phyloP scores from a whole-genome alignment of 1,140 invertebrate genomes.

The Drosophila murphyi region DNA sequence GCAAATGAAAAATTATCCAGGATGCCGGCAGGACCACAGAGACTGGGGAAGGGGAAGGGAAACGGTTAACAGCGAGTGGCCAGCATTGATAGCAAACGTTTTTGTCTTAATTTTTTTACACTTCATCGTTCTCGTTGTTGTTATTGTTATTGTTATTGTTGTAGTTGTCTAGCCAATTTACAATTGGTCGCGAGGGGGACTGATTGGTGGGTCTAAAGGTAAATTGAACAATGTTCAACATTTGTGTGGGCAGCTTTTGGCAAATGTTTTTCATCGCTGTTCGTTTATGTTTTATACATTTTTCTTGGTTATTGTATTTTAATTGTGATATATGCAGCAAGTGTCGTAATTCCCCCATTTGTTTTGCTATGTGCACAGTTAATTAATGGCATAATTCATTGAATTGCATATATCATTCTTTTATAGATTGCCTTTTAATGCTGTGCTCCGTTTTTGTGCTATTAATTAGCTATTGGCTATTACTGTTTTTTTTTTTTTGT shows the following conservation, averaged over 20 bases:
- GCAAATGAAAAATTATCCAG: constrained; percentile 78
- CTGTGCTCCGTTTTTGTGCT: constrained; percentile 13
- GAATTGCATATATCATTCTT: constrained; percentile 36
- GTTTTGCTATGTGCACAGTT: constrained; percentile 16
- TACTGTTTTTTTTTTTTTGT: background rate
- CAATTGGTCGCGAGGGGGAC: background rate
- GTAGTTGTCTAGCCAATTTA: constrained; percentile 62
- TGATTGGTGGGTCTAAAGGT: background rate
- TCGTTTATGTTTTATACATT: background rate
- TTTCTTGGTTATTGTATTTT: constrained; percentile 15
- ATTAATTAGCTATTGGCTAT: constrained; percentile 31
- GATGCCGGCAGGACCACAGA: background rate
- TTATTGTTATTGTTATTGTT: constrained; percentile 26
- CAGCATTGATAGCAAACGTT: constrained; percentile 69
- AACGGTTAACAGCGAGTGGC: constrained; percentile 47
- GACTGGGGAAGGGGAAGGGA: background rate
- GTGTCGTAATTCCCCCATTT: constrained; percentile 11
- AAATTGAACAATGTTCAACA: constrained; percentile 22
- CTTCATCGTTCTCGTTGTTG: background rate
- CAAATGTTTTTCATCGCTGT: constrained; percentile 25
- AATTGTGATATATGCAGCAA: constrained; percentile 33
- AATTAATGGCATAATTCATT: constrained; percentile 46
- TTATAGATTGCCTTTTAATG: constrained; percentile 38
- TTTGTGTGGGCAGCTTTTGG: constrained; percentile 19
- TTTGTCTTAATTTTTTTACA: constrained; percentile 64